These are phyloP conservation scores for Phaethon lepturus DNA, from an alignment of 2,113 vertebrate species.

Conservation along the genomic window DNA sequence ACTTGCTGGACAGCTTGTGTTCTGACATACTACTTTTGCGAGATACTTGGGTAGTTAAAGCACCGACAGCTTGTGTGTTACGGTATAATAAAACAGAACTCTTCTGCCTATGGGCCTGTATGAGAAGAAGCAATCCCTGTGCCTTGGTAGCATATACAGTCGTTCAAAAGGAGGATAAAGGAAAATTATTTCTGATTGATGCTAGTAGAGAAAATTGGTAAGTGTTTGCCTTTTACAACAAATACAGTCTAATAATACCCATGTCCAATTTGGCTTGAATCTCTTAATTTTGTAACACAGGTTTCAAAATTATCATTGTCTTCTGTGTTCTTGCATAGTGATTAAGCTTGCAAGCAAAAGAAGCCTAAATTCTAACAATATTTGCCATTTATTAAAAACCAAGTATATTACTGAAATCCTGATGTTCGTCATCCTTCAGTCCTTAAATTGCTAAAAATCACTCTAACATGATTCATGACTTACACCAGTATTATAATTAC, in stretches of 20 bases:
- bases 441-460: constrained; percentile 70
- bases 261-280: background rate
- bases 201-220: background rate
- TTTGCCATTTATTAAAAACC: constrained; percentile 72
- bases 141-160: background rate
- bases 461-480: constrained; percentile 68
- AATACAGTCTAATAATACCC: background rate
- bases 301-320: background rate
- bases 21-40: background rate
- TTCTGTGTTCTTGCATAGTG: constrained; percentile 15
- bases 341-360: constrained; percentile 58
- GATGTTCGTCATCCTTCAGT: constrained; percentile 72
- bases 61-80: background rate
- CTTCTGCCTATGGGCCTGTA: background rate
- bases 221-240: background rate
- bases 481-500: constrained; percentile 61
- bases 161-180: background rate
- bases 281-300: background rate
- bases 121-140: background rate
- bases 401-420: constrained; percentile 70
- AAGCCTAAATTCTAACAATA: constrained; percentile 62
- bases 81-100: background rate
- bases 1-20: background rate
- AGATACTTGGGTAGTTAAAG: background rate
- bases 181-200: background rate